These are phyloP conservation scores for Sciurus carolinensis DNA, from an alignment of 2,797 vertebrate species.

Conservation along the genomic window DNA sequence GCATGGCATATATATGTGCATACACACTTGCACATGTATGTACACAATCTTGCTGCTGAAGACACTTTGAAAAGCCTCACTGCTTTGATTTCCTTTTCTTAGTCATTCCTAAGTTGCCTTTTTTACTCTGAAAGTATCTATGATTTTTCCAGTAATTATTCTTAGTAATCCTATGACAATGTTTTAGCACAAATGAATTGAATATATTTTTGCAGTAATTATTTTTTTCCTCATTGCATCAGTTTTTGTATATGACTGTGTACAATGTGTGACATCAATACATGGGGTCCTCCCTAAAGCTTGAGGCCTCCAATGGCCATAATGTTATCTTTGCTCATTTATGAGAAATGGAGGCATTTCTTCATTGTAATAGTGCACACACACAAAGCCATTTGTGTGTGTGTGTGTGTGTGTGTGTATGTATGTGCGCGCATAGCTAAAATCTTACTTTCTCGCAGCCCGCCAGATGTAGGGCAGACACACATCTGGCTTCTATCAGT, in stretches of 20 bases:
- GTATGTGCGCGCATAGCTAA: not conserved
- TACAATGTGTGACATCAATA: not conserved
- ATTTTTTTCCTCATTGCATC: not conserved
- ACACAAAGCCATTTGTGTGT: not conserved
- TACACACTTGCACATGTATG: not conserved
- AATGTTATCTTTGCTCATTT: not conserved
- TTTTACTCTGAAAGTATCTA: not conserved
- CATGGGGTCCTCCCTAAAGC: not conserved
- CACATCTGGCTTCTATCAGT: constrained; percentile 84
- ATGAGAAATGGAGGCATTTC: not conserved
- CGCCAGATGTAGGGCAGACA: constrained; percentile 64
- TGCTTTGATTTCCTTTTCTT: not conserved
- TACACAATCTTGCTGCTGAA: not conserved
- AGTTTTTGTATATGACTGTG: not conserved
- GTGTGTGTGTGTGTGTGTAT: not conserved
- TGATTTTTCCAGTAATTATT: not conserved
- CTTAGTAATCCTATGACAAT: not conserved
- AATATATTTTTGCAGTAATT: constrained; percentile 1
- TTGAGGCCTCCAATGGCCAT: not conserved
- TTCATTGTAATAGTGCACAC: not conserved
- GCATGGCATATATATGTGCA: not conserved
- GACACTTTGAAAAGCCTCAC: not conserved
- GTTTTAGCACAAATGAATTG: not conserved
- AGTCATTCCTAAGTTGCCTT: not conserved
- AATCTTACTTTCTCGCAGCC: not conserved